Evolutionary conservation across 2,797 vertebrate species (phyloP), one percentile per base, ranked within the genome.

Genomic region (Buphagus erythrorhynchus): DNA sequence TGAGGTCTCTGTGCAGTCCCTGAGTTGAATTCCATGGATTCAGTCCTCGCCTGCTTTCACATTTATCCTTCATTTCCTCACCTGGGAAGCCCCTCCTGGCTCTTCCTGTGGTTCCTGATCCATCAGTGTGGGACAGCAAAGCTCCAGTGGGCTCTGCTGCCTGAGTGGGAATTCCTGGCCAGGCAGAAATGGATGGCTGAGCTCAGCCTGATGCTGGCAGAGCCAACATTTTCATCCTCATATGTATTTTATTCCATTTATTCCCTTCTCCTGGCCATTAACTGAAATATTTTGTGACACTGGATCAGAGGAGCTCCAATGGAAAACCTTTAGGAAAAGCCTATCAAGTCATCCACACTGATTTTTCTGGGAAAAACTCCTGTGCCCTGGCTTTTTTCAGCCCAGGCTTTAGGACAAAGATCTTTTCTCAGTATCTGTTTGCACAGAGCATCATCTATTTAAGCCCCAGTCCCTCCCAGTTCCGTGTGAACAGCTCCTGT

Each of bases 371-470:
- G 77, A 67, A 49, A 61, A 82, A 10, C 42, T 75, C 46, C 48
- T 36, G 26, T 17, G 26, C 36, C 0, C 0, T 35, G 25, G 28
- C 24, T 49, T 42, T 29, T 42, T 51, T 35, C 6, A 42, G 35
- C 31, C 45, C 81, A 54, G 48, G 36, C 13, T 5, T 51, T 4
- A 58, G 61, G 65, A 66, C 57, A 81, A 59, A 93, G 80, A 51
- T 57, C 65, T 81, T 93, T 62, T 51, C 83, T 82, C 15, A 2
- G 26, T 29, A 5, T 61, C 63, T 76, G 11, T 86, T 87, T 79
- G 72, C 68, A 61, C 49, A 88, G 54, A 65, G 63, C 63, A 61
- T 42, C 38, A 1, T 16, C 28, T 42, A 0, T 84, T 51, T 22
- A 49, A 89, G 33, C 38, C 61, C 31, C 61, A 66, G 45, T n/a